A percentile compares a stretch with the other conserved stretches of the same genome.
These are phyloP conservation scores for Drosophila willistoni DNA, from an alignment of 1,140 invertebrate genomes.

Conservation along the genomic window DNA sequence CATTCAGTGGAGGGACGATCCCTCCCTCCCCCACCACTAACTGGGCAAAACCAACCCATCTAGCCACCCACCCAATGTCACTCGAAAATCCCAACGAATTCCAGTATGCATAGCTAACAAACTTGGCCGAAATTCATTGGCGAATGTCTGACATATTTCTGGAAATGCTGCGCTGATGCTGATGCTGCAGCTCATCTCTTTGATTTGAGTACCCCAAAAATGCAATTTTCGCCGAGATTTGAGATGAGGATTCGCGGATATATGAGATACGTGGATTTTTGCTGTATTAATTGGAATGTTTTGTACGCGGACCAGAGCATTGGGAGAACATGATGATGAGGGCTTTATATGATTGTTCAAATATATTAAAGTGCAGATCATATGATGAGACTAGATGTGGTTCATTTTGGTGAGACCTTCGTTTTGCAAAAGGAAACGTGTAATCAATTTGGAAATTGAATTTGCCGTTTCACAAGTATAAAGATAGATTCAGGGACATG, in stretches of 20 bases:
- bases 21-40: too few relatives aligned
- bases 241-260: constrained; percentile 9
- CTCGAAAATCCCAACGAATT: constrained; percentile 20
- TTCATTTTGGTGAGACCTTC: too few relatives aligned
- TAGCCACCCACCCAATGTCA: constrained; percentile 33
- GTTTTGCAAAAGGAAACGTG: not conserved
- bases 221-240: constrained; percentile 31
- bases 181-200: constrained; percentile 14
- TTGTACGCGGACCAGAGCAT: not conserved
- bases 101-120: constrained; percentile 35
- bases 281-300: constrained; percentile 8
- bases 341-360: not conserved
- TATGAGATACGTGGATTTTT: not conserved
- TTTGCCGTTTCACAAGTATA: constrained; percentile 9
- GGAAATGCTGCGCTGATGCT: constrained; percentile 9
- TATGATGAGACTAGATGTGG: not conserved
- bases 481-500: not conserved
- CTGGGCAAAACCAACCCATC: not conserved
- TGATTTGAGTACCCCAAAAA: constrained; percentile 31
- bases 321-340: too few relatives aligned
- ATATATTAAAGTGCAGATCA: not conserved
- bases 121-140: constrained; percentile 41
- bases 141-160: constrained; percentile 21
- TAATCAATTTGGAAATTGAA: constrained; percentile 31
- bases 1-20: not conserved